These are phyloP conservation scores for Amiota communis DNA, from an alignment of 2,888 invertebrate species.

Conservation along the genomic window DNA sequence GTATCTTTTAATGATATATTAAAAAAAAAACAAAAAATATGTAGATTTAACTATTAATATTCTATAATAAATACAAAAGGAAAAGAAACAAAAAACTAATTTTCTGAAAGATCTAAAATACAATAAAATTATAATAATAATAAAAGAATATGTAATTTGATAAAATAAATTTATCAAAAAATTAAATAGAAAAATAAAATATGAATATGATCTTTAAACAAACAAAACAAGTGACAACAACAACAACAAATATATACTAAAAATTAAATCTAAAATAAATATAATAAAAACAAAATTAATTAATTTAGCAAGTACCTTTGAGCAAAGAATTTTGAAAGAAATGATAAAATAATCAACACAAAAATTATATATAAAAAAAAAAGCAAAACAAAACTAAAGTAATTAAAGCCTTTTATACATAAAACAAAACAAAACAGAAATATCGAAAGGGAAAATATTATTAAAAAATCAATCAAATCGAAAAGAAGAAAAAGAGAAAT, in stretches of 20 bases:
- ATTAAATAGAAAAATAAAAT: conserved; percentile 30
- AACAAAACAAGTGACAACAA: background rate
- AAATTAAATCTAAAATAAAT: background rate
- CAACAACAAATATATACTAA: conserved; percentile 29
- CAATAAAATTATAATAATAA: conserved; percentile 25
- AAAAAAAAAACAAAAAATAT: too few species aligned
- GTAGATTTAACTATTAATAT: too few species aligned
- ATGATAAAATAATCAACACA: too few species aligned
- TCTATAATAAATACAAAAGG: too few species aligned
- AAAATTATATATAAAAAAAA: background rate
- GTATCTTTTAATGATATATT: conserved; percentile 42
- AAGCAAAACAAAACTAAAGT: conserved; percentile 33
- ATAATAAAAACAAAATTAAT: background rate
- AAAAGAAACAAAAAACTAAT: conserved; percentile 23
- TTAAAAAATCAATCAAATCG: background rate
- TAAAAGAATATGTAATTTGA: conserved; percentile 18
- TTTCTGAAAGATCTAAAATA: conserved; percentile 28
- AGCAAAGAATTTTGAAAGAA: too few species aligned
- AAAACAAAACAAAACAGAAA: conserved; percentile 18
- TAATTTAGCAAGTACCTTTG: conserved; percentile 57
- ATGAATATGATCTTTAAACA: background rate
- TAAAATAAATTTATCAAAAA: conserved; percentile 28
- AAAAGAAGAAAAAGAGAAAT: background rate
- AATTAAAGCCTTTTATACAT: conserved; percentile 19
- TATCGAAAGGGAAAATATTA: conserved; percentile 18